Conservation (phyloP, 2,888 invertebrate species). For the Hypomecis punctinalis region DNA sequence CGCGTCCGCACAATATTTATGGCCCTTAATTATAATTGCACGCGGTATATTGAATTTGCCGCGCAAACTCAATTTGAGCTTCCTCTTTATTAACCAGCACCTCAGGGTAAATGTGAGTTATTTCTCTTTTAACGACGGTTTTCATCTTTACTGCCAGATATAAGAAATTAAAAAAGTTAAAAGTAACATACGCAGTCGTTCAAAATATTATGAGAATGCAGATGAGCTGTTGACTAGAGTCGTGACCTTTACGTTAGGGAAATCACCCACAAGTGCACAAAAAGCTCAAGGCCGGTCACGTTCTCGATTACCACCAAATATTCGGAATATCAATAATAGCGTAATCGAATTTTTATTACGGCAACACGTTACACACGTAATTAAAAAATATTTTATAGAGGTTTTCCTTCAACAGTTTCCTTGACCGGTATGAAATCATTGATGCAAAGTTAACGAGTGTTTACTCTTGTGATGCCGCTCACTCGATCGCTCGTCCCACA, state of each 20-base stretch:
- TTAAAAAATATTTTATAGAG: constrained; percentile 50
- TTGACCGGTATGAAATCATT: constrained; percentile 81
- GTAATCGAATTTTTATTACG: constrained; percentile 50
- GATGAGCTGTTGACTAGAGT: constrained; percentile 46
- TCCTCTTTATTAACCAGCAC: constrained; percentile 47
- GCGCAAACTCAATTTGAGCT: constrained; percentile 47
- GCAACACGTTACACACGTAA: constrained; percentile 45
- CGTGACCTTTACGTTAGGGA: constrained; percentile 48
- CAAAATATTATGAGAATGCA: constrained; percentile 34
- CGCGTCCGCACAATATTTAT: constrained; percentile 65
- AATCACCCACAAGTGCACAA: constrained; percentile 64
- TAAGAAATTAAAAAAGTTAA: constrained; percentile 19
- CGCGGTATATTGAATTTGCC: constrained; percentile 57
- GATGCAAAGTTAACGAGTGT: constrained; percentile 62
- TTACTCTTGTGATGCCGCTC: constrained; percentile 72
- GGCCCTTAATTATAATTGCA: constrained; percentile 64
- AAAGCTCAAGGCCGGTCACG: constrained; percentile 55
- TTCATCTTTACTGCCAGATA: constrained; percentile 41
- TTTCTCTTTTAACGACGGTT: constrained; percentile 27
- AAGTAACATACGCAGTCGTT: background rate
- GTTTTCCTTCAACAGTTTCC: constrained; percentile 70
- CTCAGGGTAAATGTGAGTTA: constrained; percentile 42
- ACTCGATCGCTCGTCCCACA: constrained; percentile 63
- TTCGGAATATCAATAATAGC: constrained; percentile 44
- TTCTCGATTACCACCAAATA: constrained; percentile 50